Evolutionary conservation across 1,140 invertebrate species (phyloP).

Genomic region (Popillia japonica): DNA sequence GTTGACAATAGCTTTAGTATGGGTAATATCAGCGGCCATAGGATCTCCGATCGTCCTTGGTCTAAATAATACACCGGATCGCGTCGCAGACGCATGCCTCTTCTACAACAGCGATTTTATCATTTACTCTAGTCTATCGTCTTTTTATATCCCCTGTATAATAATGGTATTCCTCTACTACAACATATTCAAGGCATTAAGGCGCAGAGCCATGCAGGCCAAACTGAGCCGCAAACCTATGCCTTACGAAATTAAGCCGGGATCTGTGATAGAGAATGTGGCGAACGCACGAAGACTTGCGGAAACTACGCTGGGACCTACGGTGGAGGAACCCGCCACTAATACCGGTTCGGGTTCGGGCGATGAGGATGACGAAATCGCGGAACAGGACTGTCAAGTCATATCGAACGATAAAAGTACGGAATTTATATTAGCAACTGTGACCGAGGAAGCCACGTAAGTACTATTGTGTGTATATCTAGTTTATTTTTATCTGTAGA

Average conservation of each 20-base stretch:
- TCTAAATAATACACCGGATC: constrained; percentile 87
- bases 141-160: constrained; percentile 99
- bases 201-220: constrained; percentile 83
- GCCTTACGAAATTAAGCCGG: constrained; percentile 75
- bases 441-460: constrained; percentile 77
- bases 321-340: constrained; percentile 77
- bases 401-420: constrained; percentile 90
- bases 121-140: constrained; percentile 95
- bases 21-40: constrained; percentile 95
- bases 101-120: constrained; percentile 99
- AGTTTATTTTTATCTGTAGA: too few species aligned
- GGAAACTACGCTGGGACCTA: constrained; percentile 79
- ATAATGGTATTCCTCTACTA: constrained; percentile 99
- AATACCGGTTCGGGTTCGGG: constrained; percentile 91
- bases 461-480: too few species aligned
- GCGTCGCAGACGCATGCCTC: constrained; percentile 81
- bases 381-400: constrained; percentile 78
- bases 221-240: constrained; percentile 77
- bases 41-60: constrained; percentile 97
- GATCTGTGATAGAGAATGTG: constrained; percentile 89
- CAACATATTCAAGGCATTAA: constrained; percentile 93
- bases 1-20: constrained; percentile 95
- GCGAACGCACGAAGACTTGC: constrained; percentile 81
- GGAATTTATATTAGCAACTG: constrained; percentile 86
- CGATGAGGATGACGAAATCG: constrained; percentile 79